Evolutionary conservation across 2,113 vertebrate species (phyloP).

Genomic region (Melierax canorus): DNA sequence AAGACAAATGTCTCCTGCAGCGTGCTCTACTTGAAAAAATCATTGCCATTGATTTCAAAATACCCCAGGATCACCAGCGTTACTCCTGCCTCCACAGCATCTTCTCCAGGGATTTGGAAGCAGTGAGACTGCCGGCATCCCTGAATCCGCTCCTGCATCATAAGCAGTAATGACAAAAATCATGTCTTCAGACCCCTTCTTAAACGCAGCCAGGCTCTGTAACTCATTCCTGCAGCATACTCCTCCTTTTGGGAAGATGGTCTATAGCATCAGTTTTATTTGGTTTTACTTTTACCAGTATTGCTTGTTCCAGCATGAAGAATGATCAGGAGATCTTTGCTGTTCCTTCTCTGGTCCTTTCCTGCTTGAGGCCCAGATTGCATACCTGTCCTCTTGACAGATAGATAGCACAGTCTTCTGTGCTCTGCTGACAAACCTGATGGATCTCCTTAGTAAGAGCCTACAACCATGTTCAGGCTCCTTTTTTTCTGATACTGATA

Average conservation of each 20-base stretch:
- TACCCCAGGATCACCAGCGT: not conserved
- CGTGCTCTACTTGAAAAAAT: not conserved
- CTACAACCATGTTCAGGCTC: not conserved
- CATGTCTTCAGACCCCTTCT: not conserved
- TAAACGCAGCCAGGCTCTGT: not conserved
- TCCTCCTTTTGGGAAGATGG: not conserved
- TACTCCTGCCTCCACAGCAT: not conserved
- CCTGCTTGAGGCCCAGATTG: not conserved
- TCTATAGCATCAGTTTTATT: not conserved
- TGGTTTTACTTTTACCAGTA: not conserved
- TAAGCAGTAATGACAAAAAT: not conserved
- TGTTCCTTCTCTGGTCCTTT: not conserved
- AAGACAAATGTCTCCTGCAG: not conserved
- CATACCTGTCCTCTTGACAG: not conserved
- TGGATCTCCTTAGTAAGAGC: not conserved
- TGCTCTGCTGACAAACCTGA: not conserved
- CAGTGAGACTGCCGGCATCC: not conserved
- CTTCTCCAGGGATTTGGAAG: not conserved
- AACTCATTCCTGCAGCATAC: not conserved
- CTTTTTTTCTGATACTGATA: not conserved
- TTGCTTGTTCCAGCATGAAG: not conserved
- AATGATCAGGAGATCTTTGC: not conserved
- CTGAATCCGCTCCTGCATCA: not conserved
- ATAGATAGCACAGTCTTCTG: not conserved
- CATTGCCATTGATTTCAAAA: not conserved